Percentiles rank a stretch among this genome's conserved stretches.
Conservation (phyloP, 2,113 vertebrate species). For the Cnemophilus loriae region DNA sequence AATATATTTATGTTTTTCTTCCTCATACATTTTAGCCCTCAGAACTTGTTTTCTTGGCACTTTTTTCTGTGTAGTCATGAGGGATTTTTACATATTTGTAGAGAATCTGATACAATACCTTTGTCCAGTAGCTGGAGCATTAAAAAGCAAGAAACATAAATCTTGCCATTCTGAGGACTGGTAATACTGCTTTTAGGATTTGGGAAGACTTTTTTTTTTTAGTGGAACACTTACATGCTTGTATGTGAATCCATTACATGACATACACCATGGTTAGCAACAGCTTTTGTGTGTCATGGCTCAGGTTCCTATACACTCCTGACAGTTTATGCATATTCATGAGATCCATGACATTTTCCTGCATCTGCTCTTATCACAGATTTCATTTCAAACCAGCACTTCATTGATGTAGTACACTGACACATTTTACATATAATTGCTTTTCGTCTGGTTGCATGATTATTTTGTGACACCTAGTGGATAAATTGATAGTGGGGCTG, state of each 20-base stretch:
- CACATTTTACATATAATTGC: constrained; percentile 16
- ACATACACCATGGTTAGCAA: neutral
- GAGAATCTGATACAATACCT: neutral
- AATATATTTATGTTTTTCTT: neutral
- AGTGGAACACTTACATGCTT: neutral
- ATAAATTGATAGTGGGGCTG: neutral
- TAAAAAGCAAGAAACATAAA: neutral
- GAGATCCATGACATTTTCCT: constrained; percentile 51
- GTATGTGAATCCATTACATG: neutral
- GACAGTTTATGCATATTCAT: constrained; percentile 51
- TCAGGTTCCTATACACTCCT: constrained; percentile 35
- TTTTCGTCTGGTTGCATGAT: constrained; percentile 30
- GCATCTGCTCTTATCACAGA: constrained; percentile 52
- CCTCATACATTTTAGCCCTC: neutral
- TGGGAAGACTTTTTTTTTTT: neutral
- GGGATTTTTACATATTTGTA: neutral
- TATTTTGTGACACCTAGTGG: constrained; percentile 67
- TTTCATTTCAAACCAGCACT: constrained; percentile 19
- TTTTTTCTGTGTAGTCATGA: neutral
- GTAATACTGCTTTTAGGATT: neutral
- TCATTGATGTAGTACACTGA: constrained; percentile 24
- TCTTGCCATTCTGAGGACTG: neutral
- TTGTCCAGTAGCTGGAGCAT: neutral
- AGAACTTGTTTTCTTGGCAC: neutral
- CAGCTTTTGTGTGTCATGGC: constrained; percentile 44